Evolutionary conservation across 1,140 invertebrate genomes (phyloP).

Genomic region (Drosophila mauritiana): DNA sequence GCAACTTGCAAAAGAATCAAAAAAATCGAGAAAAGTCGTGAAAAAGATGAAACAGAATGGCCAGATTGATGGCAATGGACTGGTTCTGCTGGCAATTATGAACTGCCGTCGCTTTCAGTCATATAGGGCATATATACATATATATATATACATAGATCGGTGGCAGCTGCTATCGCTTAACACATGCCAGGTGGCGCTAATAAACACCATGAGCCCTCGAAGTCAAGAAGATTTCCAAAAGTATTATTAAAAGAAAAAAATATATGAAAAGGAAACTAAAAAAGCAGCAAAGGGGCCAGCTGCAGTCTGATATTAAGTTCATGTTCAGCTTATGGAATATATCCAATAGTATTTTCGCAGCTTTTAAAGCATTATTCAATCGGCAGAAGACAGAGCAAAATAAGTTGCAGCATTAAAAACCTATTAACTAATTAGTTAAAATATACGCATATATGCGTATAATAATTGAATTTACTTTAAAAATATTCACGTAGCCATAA

Average conservation of each 20-base stretch:
- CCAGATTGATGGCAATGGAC: constrained; percentile 18
- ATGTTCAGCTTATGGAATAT: too few species aligned
- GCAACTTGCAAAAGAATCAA: background rate
- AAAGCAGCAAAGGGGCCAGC: background rate
- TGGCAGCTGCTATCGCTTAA: constrained; percentile 32
- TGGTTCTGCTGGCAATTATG: constrained; percentile 53
- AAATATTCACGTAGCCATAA: background rate
- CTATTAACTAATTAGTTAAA: background rate
- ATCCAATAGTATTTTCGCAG: too few species aligned
- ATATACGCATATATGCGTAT: background rate
- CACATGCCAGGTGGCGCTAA: constrained; percentile 37
- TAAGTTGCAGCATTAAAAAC: background rate
- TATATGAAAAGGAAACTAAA: background rate
- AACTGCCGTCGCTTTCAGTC: constrained; percentile 23
- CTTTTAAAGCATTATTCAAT: too few species aligned
- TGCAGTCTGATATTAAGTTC: too few species aligned
- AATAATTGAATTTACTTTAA: background rate
- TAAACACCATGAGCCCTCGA: constrained; percentile 26
- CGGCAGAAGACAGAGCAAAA: background rate
- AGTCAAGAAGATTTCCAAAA: background rate
- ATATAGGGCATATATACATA: constrained; percentile 1
- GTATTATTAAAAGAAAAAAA: background rate
- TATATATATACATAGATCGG: constrained; percentile 7
- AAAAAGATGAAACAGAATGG: constrained; percentile 14
- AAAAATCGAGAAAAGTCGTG: background rate